Conservation (phyloP, 1,140 invertebrate species). For the Apis laboriosa region DNA sequence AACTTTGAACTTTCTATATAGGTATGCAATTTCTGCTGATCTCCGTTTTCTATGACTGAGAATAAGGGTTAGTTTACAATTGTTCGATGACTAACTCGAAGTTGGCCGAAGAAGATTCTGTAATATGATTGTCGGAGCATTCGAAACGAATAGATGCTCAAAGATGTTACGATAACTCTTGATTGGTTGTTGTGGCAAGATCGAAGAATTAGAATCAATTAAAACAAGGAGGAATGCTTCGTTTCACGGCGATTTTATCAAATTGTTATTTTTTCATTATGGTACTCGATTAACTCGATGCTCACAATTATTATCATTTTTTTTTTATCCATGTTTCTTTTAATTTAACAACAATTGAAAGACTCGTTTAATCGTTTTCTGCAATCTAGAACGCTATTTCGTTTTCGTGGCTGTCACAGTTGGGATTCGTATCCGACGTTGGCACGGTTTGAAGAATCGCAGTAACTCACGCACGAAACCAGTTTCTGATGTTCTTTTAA, state of each 20-base stretch:
- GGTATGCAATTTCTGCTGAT: slow-evolving; percentile 10
- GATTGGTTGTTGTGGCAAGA: neutral
- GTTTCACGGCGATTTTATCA: too few relatives aligned
- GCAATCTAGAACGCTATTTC: slow-evolving; percentile 13
- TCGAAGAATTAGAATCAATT: too few relatives aligned
- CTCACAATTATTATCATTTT: neutral
- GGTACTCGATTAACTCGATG: too few relatives aligned
- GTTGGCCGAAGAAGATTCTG: neutral
- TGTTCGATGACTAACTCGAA: slow-evolving; percentile 6
- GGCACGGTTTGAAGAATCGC: slow-evolving; percentile 32
- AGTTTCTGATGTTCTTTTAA: slow-evolving; percentile 53
- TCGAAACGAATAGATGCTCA: neutral
- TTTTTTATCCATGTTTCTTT: neutral
- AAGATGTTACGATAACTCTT: neutral
- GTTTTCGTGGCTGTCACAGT: neutral
- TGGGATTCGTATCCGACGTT: neutral
- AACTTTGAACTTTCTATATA: slow-evolving; percentile 5
- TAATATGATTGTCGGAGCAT: neutral
- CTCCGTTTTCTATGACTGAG: neutral
- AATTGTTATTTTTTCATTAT: neutral
- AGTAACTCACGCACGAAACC: slow-evolving; percentile 43
- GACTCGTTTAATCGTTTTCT: neutral
- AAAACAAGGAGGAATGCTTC: too few relatives aligned
- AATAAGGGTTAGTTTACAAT: slow-evolving; percentile 6
- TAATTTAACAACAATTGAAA: neutral